phyloP scores from a whole-genome alignment of 2,888 invertebrate genomes.

The Eupithecia centaureata region DNA sequence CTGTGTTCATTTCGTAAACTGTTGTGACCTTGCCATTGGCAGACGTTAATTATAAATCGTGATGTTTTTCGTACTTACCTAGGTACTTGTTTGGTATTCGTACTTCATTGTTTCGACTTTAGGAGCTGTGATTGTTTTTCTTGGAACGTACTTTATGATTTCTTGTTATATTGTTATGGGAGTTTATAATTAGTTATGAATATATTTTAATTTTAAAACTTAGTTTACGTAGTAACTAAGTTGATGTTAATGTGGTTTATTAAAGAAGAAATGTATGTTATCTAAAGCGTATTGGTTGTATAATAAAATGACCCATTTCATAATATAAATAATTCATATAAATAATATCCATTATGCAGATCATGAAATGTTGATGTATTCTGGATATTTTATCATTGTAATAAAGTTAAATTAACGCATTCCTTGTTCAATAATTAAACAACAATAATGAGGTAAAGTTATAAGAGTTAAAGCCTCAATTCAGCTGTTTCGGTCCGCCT shows the following conservation, averaged over 20 bases:
- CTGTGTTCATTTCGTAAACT: constrained; percentile 25
- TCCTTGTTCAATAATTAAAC: not conserved
- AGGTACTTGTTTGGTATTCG: constrained; percentile 29
- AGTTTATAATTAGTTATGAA: not conserved
- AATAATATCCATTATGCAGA: no score
- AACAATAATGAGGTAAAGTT: not conserved
- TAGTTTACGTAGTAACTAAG: no score
- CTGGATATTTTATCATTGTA: not conserved
- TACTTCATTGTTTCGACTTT: constrained; percentile 37
- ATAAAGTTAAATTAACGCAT: not conserved
- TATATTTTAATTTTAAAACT: not conserved
- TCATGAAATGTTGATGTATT: no score
- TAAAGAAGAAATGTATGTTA: no score
- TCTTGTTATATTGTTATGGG: constrained; percentile 11
- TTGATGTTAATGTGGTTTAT: no score
- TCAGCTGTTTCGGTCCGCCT: constrained; percentile 27
- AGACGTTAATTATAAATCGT: constrained; percentile 42
- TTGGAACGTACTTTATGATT: constrained; percentile 22
- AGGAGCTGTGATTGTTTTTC: constrained; percentile 17
- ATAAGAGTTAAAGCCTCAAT: constrained; percentile 20
- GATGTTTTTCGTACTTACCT: constrained; percentile 31
- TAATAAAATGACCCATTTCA: no score
- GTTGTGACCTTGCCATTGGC: constrained; percentile 40
- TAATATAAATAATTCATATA: no score
- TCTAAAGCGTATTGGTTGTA: no score